phyloP scores from a whole-genome alignment of 2,113 vertebrate genomes.

The Scophthalmus maximus region DNA sequence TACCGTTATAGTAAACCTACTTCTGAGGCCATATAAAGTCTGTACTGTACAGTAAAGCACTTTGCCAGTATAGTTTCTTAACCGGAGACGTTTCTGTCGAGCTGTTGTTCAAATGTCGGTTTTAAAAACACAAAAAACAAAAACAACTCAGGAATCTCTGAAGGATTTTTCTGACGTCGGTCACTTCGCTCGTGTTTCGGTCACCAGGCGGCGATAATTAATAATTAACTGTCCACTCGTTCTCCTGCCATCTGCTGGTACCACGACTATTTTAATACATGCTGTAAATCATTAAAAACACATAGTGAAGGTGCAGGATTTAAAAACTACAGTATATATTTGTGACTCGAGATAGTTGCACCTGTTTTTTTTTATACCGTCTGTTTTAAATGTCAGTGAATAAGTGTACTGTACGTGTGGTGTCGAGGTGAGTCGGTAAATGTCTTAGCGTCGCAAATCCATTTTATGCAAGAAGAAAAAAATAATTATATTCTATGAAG shows the following conservation, averaged over 20 bases:
- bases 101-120: constrained; percentile 53
- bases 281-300: constrained; percentile 43
- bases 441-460: constrained; percentile 54
- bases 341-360: constrained; percentile 44
- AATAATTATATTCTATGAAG: constrained; percentile 62
- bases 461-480: constrained; percentile 77
- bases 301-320: constrained; percentile 29
- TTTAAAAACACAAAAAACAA: too few species aligned
- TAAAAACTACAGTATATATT: constrained; percentile 40
- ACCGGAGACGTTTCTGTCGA: constrained; percentile 41
- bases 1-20: constrained; percentile 37
- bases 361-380: constrained; percentile 71
- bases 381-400: constrained; percentile 57
- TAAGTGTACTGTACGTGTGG: constrained; percentile 22
- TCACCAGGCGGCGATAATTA: constrained; percentile 27
- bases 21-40: constrained; percentile 75
- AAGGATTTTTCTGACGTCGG: constrained; percentile 59
- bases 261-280: constrained; percentile 59
- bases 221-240: constrained; percentile 29
- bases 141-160: constrained; percentile 63
- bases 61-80: constrained; percentile 75
- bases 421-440: constrained; percentile 59
- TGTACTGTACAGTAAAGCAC: constrained; percentile 80
- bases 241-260: constrained; percentile 39
- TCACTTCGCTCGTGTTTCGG: constrained; percentile 56